These are phyloP conservation scores for Piaya cayana DNA, from an alignment of 2,113 vertebrate genomes.

Conservation along the genomic window DNA sequence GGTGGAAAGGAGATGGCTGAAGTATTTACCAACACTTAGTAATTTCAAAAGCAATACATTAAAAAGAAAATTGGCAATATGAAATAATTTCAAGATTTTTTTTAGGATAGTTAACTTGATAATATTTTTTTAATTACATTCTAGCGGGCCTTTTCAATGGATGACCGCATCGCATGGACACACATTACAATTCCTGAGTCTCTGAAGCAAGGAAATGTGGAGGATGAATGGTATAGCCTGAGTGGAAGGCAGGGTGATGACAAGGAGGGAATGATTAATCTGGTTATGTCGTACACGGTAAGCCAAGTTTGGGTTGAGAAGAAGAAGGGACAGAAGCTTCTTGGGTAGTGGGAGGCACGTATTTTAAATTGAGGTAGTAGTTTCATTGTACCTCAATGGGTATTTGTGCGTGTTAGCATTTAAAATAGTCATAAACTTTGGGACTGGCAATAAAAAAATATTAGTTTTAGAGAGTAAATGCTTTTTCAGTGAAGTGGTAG, in stretches of 20 bases:
- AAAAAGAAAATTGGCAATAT: neutral
- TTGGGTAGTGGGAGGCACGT: neutral
- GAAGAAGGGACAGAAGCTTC: neutral
- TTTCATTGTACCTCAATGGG: neutral
- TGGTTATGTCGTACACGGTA: slow-evolving; percentile 95
- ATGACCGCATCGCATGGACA: slow-evolving; percentile 98
- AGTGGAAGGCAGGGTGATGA: slow-evolving; percentile 96
- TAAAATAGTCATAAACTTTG: neutral
- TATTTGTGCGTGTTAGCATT: neutral
- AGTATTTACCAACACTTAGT: neutral
- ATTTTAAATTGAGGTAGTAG: neutral
- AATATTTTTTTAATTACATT: neutral
- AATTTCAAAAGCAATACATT: neutral
- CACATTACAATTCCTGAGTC: slow-evolving; percentile 91
- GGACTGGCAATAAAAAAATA: neutral
- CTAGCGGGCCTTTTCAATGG: slow-evolving; percentile 97
- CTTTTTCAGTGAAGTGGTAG: neutral
- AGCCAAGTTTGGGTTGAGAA: slow-evolving; percentile 42
- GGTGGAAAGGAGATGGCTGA: neutral
- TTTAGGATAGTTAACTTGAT: neutral
- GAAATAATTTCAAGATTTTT: neutral
- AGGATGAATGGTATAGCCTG: slow-evolving; percentile 95
- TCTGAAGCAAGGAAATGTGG: slow-evolving; percentile 88
- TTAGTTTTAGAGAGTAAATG: neutral
- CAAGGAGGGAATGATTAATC: slow-evolving; percentile 99